phyloP scores from a whole-genome alignment of 2,113 vertebrate species.

The Notiomystis cincta region DNA sequence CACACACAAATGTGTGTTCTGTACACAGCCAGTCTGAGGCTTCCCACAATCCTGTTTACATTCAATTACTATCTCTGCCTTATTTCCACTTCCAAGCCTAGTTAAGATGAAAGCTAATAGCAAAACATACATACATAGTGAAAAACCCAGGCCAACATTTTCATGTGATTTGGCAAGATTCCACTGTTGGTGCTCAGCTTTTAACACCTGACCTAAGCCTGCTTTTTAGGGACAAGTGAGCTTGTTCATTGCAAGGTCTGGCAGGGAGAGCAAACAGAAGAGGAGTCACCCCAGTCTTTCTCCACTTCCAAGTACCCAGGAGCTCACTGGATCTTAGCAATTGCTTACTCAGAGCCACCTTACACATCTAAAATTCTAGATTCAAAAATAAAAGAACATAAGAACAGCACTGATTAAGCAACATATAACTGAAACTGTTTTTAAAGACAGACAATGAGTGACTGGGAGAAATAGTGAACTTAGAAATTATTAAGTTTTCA shows the following conservation, averaged over 20 bases:
- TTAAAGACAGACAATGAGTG: neutral
- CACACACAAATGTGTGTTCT: neutral
- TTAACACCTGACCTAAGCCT: neutral
- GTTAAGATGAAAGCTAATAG: neutral
- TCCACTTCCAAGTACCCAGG: neutral
- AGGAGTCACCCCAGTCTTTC: neutral
- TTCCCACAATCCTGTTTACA: neutral
- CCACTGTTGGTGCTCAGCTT: neutral
- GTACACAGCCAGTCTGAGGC: neutral
- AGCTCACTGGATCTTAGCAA: neutral
- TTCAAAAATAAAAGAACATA: neutral
- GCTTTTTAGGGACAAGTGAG: neutral
- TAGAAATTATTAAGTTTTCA: neutral
- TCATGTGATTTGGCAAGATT: neutral
- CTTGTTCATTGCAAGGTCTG: neutral
- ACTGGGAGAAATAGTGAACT: neutral
- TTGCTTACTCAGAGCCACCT: neutral
- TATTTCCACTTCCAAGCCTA: neutral
- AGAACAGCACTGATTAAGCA: neutral
- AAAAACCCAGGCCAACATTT: neutral
- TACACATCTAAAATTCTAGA: neutral
- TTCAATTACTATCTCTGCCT: neutral
- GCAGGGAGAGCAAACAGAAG: neutral
- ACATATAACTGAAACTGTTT: neutral
- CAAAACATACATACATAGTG: neutral